Percentiles rank a stretch among this genome's conserved stretches.
These are phyloP conservation scores for Conger conger DNA, from an alignment of 2,113 vertebrate genomes.

Conservation along the genomic window DNA sequence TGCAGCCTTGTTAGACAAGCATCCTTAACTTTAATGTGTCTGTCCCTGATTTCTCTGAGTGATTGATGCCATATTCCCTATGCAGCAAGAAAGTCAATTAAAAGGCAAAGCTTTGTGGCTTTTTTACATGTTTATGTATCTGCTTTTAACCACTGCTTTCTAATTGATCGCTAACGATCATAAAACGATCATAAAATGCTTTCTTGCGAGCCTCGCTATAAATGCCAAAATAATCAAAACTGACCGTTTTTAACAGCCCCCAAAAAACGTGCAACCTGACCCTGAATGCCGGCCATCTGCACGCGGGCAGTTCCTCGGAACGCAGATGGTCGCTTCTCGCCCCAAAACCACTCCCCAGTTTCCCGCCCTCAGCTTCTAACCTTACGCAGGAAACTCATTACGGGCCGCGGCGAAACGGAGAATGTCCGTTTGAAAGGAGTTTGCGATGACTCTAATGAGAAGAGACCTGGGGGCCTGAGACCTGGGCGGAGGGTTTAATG, in stretches of 20 bases:
- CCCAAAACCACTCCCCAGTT: background rate
- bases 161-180: background rate
- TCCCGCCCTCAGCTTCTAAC: background rate
- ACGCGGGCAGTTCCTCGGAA: background rate
- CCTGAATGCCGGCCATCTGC: background rate
- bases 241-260: background rate
- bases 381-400: background rate
- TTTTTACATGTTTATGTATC: background rate
- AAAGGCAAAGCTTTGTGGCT: background rate
- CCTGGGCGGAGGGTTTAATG: background rate
- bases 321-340: background rate
- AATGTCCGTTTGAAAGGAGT: background rate
- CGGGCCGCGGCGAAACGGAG: background rate
- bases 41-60: background rate
- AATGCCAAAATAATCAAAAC: conserved; percentile 6
- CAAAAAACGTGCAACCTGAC: background rate
- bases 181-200: background rate
- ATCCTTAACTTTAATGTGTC: background rate
- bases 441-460: conserved; percentile 1
- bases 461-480: background rate
- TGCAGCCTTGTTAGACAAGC: background rate
- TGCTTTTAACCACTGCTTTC: background rate
- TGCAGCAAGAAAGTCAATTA: background rate
- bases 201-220: background rate
- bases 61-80: background rate